Percentiles rank a stretch among this genome's conserved stretches.
phyloP scores from a whole-genome alignment of 1,140 invertebrate genomes.

The Saccostrea echinata region DNA sequence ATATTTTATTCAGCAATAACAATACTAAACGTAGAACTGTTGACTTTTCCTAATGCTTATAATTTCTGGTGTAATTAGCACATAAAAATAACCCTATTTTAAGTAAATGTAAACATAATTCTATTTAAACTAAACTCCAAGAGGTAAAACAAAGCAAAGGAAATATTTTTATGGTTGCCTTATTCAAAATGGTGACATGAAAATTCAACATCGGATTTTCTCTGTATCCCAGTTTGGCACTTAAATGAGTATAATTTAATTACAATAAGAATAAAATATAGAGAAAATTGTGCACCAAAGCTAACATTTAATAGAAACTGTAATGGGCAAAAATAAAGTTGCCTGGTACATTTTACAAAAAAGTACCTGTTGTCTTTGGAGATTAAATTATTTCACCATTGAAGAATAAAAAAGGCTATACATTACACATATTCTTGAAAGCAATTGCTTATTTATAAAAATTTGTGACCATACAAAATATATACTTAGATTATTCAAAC shows the following conservation, averaged over 20 bases:
- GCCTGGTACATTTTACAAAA: conserved; percentile 1
- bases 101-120: too few species aligned
- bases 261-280: background rate
- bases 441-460: background rate
- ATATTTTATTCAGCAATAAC: too few species aligned
- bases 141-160: too few species aligned
- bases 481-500: background rate
- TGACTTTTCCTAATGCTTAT: too few species aligned
- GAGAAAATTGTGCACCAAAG: background rate
- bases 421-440: background rate
- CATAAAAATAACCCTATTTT: too few species aligned
- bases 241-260: background rate
- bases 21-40: too few species aligned
- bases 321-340: background rate
- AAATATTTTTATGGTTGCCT: too few species aligned
- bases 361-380: conserved; percentile 15
- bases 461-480: background rate
- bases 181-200: too few species aligned
- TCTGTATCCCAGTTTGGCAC: conserved; percentile 9
- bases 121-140: too few species aligned
- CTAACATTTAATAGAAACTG: background rate
- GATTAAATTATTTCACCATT: background rate
- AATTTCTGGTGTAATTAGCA: too few species aligned
- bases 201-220: background rate
- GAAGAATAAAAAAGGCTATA: background rate